Evolutionary conservation across 37 sponge, comb jelly and placozoan genomes (phyloP), one percentile per base, ranked within the genome.

Genomic region (Spongilla lacustris): DNA sequence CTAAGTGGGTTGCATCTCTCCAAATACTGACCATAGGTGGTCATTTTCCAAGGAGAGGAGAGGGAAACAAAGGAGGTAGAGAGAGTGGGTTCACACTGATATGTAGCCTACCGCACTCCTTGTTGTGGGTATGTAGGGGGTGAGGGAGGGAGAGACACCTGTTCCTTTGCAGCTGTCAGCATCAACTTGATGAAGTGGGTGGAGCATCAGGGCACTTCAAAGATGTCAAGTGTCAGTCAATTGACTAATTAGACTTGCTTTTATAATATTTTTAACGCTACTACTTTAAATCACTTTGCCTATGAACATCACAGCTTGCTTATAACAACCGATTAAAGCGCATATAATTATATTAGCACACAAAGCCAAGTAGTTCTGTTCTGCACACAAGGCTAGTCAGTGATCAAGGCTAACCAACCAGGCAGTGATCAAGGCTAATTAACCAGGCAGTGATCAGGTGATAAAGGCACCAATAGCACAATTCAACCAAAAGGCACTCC

Each of bases 41-140:
- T 24, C 35, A 75, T n/a, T 22, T 75, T 25, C 34, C 36, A 75
- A 13, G 21, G 76, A 37, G 76, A 2, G 22, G 74, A 31, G 33
- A 29, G 28, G 32, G 74, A 27, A 35, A 74, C 22, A 74, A 34
- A 74, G 32, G 28, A 34, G 32, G 74, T 6, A 35, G 33, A 13
- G 6, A 75, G 76, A 34, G 76, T 21, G 46, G 21, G 41, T 8
- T 58, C 58, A 58, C 58, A 58, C 1, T 58, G 58, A 1, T 11
- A 8, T 31, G 32, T 21, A 14, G 76, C 76, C 76, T 75, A 75
- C 76, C 76, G 35, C 76, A 75, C 46, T 35, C 34, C n/a, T 8
- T 9, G 46, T 37, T 4, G 26, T 29, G 48, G 32, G 80, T 29
- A 69, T 2, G 80, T 66, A 68, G 30, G 68, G 80, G 35, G 67